These are phyloP conservation scores for Eulithis prunata DNA, from an alignment of 2,888 invertebrate species.

Conservation along the genomic window DNA sequence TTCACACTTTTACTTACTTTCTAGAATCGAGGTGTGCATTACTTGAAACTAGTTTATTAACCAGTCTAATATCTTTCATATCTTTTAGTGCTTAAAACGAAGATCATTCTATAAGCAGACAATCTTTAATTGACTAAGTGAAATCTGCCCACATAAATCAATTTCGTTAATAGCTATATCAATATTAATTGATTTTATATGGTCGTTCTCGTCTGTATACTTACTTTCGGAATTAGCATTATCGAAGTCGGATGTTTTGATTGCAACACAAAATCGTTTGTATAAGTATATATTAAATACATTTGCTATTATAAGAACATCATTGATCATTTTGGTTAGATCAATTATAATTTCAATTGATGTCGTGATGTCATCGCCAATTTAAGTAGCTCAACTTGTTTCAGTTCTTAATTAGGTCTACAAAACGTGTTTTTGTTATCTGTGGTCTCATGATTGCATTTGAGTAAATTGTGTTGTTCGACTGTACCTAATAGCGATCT, in stretches of 20 bases:
- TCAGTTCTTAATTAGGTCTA: constrained; percentile 5
- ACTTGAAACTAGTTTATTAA: constrained; percentile 13
- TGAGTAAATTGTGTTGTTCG: constrained; percentile 2
- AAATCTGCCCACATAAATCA: neutral
- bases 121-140: neutral
- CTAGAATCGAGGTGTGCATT: constrained; percentile 25
- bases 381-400: constrained; percentile 22
- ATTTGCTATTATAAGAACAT: constrained; percentile 8
- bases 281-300: constrained; percentile 1
- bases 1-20: constrained; percentile 38
- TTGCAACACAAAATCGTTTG: constrained; percentile 3
- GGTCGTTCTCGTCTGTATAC: neutral
- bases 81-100: neutral
- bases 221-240: neutral
- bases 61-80: constrained; percentile 10
- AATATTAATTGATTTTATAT: neutral
- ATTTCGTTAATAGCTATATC: neutral
- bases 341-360: constrained; percentile 9
- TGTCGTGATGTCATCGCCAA: constrained; percentile 24
- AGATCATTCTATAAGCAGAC: neutral
- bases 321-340: constrained; percentile 10
- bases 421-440: constrained; percentile 15
- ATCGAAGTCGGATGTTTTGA: neutral
- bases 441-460: constrained; percentile 4
- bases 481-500: constrained; percentile 10